phyloP scores from a whole-genome alignment of 2,113 vertebrate genomes.

The Irena cyanogastra region DNA sequence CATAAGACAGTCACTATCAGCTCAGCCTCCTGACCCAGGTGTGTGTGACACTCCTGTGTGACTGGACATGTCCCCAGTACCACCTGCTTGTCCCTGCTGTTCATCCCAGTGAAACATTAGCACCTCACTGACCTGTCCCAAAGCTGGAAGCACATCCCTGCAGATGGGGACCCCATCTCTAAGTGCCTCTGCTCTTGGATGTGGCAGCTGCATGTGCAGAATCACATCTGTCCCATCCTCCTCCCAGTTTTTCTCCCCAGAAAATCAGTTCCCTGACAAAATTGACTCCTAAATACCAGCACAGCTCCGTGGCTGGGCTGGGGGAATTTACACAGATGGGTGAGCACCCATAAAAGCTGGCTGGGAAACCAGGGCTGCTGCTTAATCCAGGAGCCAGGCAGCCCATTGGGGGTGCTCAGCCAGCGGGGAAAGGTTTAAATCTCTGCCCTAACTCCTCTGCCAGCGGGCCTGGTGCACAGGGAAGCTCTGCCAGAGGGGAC shows the following conservation, averaged over 20 bases:
- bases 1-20: accelerated
- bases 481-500: background rate
- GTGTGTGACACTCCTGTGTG: background rate
- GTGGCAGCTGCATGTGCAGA: background rate
- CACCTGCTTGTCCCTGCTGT: background rate
- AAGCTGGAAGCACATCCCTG: background rate
- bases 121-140: background rate
- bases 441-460: background rate
- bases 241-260: background rate
- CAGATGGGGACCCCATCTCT: background rate
- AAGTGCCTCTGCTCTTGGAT: background rate
- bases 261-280: conserved; percentile 64
- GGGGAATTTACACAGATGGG: conserved; percentile 75
- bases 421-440: background rate
- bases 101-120: background rate
- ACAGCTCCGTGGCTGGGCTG: conserved; percentile 65
- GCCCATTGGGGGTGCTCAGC: background rate
- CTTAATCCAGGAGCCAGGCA: conserved; percentile 12
- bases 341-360: conserved; percentile 80
- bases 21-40: background rate
- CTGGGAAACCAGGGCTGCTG: background rate
- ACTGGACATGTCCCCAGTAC: background rate
- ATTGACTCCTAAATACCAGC: conserved; percentile 33
- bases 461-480: background rate
- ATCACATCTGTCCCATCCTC: background rate